Base-by-base conservation (phyloP, 1,140 invertebrate species). In the Pseudachorutes palmiensis region DNA sequence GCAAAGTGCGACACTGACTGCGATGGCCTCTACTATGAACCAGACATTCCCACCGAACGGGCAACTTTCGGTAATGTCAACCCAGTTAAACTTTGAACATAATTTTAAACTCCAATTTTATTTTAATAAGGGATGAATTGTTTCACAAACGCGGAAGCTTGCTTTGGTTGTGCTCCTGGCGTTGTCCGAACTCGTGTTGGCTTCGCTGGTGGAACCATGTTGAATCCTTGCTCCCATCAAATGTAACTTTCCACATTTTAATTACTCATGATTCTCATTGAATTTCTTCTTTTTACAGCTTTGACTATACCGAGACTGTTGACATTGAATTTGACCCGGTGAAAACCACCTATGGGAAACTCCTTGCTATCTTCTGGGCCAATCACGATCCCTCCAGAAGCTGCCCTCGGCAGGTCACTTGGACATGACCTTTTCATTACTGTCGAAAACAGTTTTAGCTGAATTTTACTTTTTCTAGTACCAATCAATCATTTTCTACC, bases 131-230 rank as follows among this genome's bases (percentile, higher is more conserved):
- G 51, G 2, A 92, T 97, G 91, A 91, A 92, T 51, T 97, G 94
- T 78, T 98, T 98, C 78, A 97, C 94, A 94, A 90, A 89, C n/a
- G 89, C 90, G 24, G 94, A 97, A 77, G 88, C 90, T 0, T 80
- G 92, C 58, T 97, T 93, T 79, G 94, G 94, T 1, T 88, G 86
- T 48, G 86, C 86, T 33, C 81, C 80, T 1, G 95, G 95, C 3
- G 89, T 98, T 19, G 77, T 94, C 29, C 83, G 88, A 32, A 97
- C 94, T n/a, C 83, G 88, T n/a, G 72, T 72, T 14, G 70, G 71
- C 1, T 74, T 69, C 49, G 67, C 72, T 12, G 68, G 68, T 2
- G 70, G 71, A 29, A 74, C 72, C 3, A 62, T 70, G 24, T 64
- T 68, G 0, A 70, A 72, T 58, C 71, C 71, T 1, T 65, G 65